Evolutionary conservation across 2,797 vertebrate species (phyloP), one percentile per base, ranked within the genome.

Genomic region (Trachops cirrhosus): DNA sequence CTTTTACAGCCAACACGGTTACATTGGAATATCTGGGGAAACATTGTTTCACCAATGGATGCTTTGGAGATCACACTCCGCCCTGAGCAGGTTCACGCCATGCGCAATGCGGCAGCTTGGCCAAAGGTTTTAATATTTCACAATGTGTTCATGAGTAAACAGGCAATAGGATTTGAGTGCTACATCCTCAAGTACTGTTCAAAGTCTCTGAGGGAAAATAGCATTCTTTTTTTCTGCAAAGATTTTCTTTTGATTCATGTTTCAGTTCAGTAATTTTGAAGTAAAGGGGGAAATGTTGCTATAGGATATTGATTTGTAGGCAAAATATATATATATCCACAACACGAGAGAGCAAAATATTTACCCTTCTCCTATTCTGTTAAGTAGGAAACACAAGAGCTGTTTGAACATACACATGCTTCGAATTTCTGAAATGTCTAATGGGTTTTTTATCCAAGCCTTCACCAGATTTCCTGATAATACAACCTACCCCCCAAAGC

Each of bases 61-160:
- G 84, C 85, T 92, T 68, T 78, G 54, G 46, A 18, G 67, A 86
- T 1, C 19, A 46, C 29, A 32, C 32, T 12, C 52, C 1, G 50
- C 91, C 15, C 50, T n/a, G 62, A n/a, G n/a, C 75, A 93, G 54
- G 44, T 86, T 79, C 16, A 41, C 75, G 22, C 34, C 41, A 52
- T 97, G 75, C 96, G 97, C 97, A 98, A 96, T 98, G 97, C 97
- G 96, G 96, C 97, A 97, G 74, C 96, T 37, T 95, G 92, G 90
- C 77, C 90, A 86, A 70, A 75, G 96, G 74, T 67, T 82, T 95
- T 62, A 68, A n/a, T 74, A 62, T 86, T 93, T 95, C 86, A 75
- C 59, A 50, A 16, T 0, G 34, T 82, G 67, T 44, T 70, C 75
- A 19, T 3, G 79, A 92, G 52, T 46, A 52, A 95, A 83, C 5